These are phyloP conservation scores for Engraulis encrasicolus DNA, from an alignment of 2,113 vertebrate genomes.

Conservation along the genomic window DNA sequence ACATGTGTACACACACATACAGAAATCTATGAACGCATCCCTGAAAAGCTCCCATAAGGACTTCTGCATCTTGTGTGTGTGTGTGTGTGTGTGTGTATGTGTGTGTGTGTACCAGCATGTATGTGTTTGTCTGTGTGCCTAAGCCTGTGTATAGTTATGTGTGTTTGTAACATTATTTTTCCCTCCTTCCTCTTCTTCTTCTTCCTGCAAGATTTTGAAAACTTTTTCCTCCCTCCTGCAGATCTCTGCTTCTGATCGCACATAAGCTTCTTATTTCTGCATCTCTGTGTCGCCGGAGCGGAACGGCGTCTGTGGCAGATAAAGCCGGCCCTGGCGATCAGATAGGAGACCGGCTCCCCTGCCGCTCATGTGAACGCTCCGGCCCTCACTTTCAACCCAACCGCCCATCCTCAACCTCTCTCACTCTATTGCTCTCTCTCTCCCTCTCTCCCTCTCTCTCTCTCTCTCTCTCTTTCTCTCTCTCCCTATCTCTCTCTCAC, in stretches of 20 bases:
- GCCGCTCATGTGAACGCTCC: constrained; percentile 47
- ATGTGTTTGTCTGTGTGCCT: no score
- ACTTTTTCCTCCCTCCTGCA: constrained; percentile 37
- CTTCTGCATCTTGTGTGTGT: background rate
- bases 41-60: background rate
- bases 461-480: no score
- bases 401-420: constrained; percentile 33
- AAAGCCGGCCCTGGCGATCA: constrained; percentile 65
- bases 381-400: constrained; percentile 49
- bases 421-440: no score
- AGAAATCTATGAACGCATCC: background rate
- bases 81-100: background rate
- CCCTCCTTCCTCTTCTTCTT: no score
- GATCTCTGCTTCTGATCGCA: constrained; percentile 52
- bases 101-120: background rate
- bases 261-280: constrained; percentile 68
- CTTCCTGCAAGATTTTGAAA: constrained; percentile 39
- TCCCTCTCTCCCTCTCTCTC: no score
- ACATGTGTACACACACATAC: background rate
- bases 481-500: no score
- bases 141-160: background rate
- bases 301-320: constrained; percentile 78
- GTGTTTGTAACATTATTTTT: background rate
- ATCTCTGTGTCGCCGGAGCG: constrained; percentile 75
- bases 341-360: constrained; percentile 66